Evolutionary conservation across 1,140 invertebrate genomes (phyloP).

Genomic region (Cheumatopsyche charites): DNA sequence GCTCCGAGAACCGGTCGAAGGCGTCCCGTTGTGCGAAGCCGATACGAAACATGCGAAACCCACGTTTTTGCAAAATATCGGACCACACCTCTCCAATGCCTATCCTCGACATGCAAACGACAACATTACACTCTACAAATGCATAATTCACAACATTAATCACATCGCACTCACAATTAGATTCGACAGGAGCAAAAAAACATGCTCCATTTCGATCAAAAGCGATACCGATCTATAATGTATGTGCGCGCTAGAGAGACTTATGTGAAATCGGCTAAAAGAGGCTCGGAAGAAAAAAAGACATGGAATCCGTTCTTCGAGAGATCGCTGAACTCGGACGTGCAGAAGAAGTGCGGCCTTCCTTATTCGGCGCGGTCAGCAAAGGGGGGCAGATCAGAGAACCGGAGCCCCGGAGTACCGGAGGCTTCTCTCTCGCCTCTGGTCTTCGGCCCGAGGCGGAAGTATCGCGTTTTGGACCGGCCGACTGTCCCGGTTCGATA

Average conservation of each 20-base stretch:
- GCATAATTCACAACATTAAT: too few species aligned
- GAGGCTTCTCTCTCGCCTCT: conserved; percentile 13
- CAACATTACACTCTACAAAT: too few species aligned
- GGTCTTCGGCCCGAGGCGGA: conserved; percentile 15
- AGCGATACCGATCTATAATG: too few species aligned
- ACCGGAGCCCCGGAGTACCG: conserved; percentile 15
- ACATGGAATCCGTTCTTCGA: not conserved
- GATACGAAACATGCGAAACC: conserved; percentile 1
- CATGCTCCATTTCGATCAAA: too few species aligned
- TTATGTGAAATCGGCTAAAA: too few species aligned
- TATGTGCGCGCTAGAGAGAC: too few species aligned
- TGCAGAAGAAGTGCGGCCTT: conserved; percentile 35
- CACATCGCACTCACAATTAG: too few species aligned
- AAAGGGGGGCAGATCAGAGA: conserved; percentile 18
- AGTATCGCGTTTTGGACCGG: not conserved
- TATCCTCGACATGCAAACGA: not conserved
- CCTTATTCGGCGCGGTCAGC: conserved; percentile 30
- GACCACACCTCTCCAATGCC: not conserved
- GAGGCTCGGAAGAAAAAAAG: too few species aligned
- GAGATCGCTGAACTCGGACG: conserved; percentile 33
- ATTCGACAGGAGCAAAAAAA: too few species aligned
- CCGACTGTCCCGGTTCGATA: not conserved
- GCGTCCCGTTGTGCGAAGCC: conserved; percentile 18
- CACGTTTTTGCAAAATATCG: not conserved
- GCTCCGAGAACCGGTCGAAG: conserved; percentile 14